Evolutionary conservation across 2,888 invertebrate genomes (phyloP).

Genomic region (Hetaerina titia): DNA sequence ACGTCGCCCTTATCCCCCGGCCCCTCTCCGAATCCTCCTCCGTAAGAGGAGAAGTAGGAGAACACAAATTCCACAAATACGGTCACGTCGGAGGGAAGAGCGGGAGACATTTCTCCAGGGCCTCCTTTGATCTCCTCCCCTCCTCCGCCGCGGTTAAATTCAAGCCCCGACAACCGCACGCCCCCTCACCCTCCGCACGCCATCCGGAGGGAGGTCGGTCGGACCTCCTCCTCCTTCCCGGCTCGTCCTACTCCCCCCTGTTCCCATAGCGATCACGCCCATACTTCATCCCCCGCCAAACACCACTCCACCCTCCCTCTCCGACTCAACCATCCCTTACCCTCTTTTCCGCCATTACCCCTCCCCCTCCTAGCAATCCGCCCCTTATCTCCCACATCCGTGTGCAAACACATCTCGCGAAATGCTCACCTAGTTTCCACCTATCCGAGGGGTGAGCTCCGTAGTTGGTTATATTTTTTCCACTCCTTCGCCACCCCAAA

Average conservation of each 20-base stretch:
- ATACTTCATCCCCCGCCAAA: not conserved
- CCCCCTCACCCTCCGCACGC: no score
- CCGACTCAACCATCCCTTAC: not conserved
- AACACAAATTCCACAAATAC: conserved; percentile 41
- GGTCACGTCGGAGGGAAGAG: not conserved
- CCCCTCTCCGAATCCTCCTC: not conserved
- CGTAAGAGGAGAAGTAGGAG: not conserved
- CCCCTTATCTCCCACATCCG: not conserved
- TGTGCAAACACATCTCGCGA: not conserved
- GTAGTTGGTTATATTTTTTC: not conserved
- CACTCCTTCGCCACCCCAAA: not conserved
- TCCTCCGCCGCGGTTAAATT: not conserved
- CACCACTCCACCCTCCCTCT: not conserved
- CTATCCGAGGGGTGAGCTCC: not conserved
- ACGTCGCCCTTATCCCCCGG: not conserved
- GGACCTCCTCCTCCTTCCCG: no score
- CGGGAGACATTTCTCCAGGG: conserved; percentile 54
- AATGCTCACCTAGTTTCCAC: conserved; percentile 46
- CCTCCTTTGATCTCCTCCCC: conserved; percentile 51
- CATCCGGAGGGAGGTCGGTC: no score
- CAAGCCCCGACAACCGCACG: not conserved
- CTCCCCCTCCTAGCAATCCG: not conserved
- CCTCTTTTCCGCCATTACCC: not conserved
- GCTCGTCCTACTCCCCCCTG: not conserved
- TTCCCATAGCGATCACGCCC: not conserved